Evolutionary conservation across 1,140 invertebrate species (phyloP).

Genomic region (Mactra quadrangularis): DNA sequence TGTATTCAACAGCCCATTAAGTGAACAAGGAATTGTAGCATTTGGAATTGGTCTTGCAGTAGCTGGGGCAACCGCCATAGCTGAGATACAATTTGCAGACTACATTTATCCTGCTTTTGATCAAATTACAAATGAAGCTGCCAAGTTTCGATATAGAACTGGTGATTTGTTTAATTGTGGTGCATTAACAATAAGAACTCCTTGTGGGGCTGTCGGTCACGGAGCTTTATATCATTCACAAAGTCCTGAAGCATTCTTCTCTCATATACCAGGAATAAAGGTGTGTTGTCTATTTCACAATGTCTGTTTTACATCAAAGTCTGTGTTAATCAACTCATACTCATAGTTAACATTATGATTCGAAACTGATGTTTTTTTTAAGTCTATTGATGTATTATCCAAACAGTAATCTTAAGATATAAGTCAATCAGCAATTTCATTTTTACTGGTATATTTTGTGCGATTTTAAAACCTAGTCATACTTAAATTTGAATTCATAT

Average conservation of each 20-base stretch:
- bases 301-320: too few relatives aligned
- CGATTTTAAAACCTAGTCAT: too few relatives aligned
- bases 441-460: too few relatives aligned
- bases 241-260: constrained; percentile 98
- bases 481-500: too few relatives aligned
- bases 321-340: too few relatives aligned
- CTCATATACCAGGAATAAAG: constrained; percentile 98
- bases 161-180: constrained; percentile 96
- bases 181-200: constrained; percentile 94
- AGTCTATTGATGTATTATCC: too few relatives aligned
- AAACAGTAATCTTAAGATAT: too few relatives aligned
- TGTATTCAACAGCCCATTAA: constrained; percentile 99
- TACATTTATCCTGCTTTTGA: constrained; percentile 99
- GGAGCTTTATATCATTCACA: constrained; percentile 99
- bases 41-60: constrained; percentile 98
- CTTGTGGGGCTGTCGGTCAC: constrained; percentile 92
- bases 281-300: constrained; percentile 86
- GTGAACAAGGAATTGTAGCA: constrained; percentile 99
- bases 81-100: constrained; percentile 99
- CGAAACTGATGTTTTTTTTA: too few relatives aligned
- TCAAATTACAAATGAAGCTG: constrained; percentile 90
- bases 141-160: constrained; percentile 97
- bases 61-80: constrained; percentile 95
- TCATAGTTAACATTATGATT: too few relatives aligned
- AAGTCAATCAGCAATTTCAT: too few relatives aligned